phyloP scores from a whole-genome alignment of 2,113 vertebrate genomes.

The Trematocara nigrifrons region DNA sequence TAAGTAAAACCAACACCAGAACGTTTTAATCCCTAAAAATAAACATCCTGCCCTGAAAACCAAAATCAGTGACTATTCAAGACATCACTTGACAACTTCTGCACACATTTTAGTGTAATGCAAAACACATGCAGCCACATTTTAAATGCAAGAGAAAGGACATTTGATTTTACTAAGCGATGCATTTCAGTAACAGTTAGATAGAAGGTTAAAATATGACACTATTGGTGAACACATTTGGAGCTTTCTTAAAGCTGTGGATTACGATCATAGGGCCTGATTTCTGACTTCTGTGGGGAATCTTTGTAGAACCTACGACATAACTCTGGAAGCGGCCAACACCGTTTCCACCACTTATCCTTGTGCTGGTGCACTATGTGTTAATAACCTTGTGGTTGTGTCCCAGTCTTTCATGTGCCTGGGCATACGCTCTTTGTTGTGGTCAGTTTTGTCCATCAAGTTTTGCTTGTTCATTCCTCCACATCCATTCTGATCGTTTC shows the following conservation, averaged over 20 bases:
- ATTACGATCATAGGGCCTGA: neutral
- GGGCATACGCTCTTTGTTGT: neutral
- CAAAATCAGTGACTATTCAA: neutral
- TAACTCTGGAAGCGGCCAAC: neutral
- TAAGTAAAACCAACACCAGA: neutral
- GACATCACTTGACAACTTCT: neutral
- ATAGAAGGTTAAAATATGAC: neutral
- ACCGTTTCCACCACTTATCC: neutral
- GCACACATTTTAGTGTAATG: fast-evolving
- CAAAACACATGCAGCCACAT: neutral
- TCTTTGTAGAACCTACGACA: fast-evolving
- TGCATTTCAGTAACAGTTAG: neutral
- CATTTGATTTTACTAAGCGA: neutral
- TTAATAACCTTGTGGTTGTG: neutral
- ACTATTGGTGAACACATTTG: neutral
- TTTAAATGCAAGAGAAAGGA: neutral
- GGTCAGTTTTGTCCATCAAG: neutral
- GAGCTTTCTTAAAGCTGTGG: fast-evolving
- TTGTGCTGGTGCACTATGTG: neutral
- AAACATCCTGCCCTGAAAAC: neutral
- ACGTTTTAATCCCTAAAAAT: fast-evolving
- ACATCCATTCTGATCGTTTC: fast-evolving
- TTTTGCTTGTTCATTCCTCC: neutral
- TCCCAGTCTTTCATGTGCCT: neutral
- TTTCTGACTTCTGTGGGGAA: neutral